Base-by-base conservation (phyloP, 2,113 vertebrate genomes). In the Pseudorectes ferrugineus region DNA sequence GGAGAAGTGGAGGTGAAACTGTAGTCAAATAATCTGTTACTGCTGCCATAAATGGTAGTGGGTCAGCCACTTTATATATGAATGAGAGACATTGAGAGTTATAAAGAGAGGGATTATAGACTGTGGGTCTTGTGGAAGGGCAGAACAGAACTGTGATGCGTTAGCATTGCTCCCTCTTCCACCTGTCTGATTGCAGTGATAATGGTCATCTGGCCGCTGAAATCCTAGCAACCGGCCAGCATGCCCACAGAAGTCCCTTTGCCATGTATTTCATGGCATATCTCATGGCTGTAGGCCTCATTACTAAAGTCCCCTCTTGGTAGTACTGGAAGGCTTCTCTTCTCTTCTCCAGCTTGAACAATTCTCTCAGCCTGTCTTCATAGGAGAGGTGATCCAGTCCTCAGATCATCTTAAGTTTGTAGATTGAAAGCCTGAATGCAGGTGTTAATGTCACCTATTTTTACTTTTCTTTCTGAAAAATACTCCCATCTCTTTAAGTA, bases 81-180 rank as follows among this genome's bases (percentile, higher is more conserved):
- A 57, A 18, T 72, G 49, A 49, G 29, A 14, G 14, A 26, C 18
- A 26, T 0, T 22, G 31, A 15, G 35, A 48, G 7, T 35, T 63
- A 26, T 14, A 46, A 63, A 48, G 40, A 42, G 40, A 55, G 17
- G 20, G 26, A 55, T 36, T 63, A 49, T 9, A 26, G 57, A 26
- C 21, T 63, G 16, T 35, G 6, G 31, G 48, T 63, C 25, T 72
- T 79, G 21, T 49, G 22, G 11, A 72, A 65, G 35, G 36, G 14
- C 11, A 79, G 57, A 70, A 70, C 3, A 20, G 29, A 79, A 28
- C 9, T 48, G 35, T 57, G 49, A 33, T 28, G 35, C 31, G 11
- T 33, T 55, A 35, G 16, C 31, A 31, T 31, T 0, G 0, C 35
- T 71, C 25, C 14, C 38, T 48, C 9, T 29, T 35, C 14, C 49